These are phyloP conservation scores for Eugnorisma glareosa DNA, from an alignment of 2,888 invertebrate genomes.

Conservation along the genomic window DNA sequence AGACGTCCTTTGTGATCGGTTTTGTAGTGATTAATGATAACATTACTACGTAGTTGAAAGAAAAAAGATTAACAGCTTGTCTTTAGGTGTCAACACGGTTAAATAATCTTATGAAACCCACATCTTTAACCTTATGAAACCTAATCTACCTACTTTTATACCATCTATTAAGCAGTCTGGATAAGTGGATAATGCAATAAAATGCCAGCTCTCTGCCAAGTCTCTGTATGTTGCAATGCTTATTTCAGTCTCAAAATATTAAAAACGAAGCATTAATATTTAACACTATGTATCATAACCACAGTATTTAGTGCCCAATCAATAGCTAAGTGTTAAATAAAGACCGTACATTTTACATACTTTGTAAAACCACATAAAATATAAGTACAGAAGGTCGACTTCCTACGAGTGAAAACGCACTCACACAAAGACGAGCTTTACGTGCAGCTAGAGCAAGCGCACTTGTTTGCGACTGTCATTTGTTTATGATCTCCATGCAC, in stretches of 20 bases:
- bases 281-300: conserved; percentile 9
- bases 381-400: background rate
- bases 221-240: background rate
- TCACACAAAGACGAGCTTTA: background rate
- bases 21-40: no score
- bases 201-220: background rate
- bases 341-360: conserved; percentile 31
- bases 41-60: no score
- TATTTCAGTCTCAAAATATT: background rate
- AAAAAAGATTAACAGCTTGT: background rate
- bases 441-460: background rate
- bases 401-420: background rate
- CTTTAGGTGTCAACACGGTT: background rate
- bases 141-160: background rate
- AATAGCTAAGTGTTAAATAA: conserved; percentile 49
- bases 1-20: no score
- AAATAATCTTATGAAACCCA: background rate
- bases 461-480: background rate
- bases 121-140: no score
- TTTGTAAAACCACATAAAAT: conserved; percentile 12
- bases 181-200: no score
- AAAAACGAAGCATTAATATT: conserved; percentile 12
- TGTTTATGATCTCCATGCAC: background rate
- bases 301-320: conserved; percentile 33
- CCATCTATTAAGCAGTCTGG: background rate